Evolutionary conservation across 2,888 invertebrate species (phyloP), one percentile per base, ranked within the genome.

Genomic region (Adela reaumurella): DNA sequence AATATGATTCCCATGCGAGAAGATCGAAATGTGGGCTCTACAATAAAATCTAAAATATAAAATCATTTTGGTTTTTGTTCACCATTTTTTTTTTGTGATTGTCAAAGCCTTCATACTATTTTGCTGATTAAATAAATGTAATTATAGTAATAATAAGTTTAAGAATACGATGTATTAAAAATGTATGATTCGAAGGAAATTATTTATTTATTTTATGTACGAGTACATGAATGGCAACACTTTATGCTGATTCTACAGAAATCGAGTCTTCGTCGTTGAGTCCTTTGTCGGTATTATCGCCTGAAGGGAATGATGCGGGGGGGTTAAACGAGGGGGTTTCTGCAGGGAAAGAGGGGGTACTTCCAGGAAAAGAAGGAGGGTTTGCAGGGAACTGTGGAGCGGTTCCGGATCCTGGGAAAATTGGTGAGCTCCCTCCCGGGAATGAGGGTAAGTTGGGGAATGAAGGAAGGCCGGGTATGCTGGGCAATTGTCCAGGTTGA

Each of bases 221-320:
- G n/a, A n/a, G n/a, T n/a, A n/a, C n/a, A n/a, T n/a, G n/a, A n/a
- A n/a, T n/a, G n/a, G n/a, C n/a, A n/a, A n/a, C n/a, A n/a, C n/a
- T n/a, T n/a, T 64, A 70, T 49, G 76, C 77, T 49, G 77, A 70
- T 50, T 78, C 78, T 46, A 78, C 68, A n/a, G 77, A 64, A 58
- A 78, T 56, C 14, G 77, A 70, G 49, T 78, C 78, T 62, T 74
- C 77, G 20, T 77, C 74, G 50, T 69, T 74, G 2, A 74, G 48
- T 17, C 69, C 66, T 54, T 62, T 61, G 51, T 67, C 65, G n/a
- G 59, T 61, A 41, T 58, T 62, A 19, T 52, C 55, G 2, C 58
- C 59, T 14, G 62, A 62, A 2, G 73, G 71, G 50, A 64, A 68
- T 29, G 57, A 61, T 5, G 66, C 47, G 4, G 72, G 64, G 70